phyloP scores from a whole-genome alignment of 1,140 invertebrate genomes.

The Oppia nitens region DNA sequence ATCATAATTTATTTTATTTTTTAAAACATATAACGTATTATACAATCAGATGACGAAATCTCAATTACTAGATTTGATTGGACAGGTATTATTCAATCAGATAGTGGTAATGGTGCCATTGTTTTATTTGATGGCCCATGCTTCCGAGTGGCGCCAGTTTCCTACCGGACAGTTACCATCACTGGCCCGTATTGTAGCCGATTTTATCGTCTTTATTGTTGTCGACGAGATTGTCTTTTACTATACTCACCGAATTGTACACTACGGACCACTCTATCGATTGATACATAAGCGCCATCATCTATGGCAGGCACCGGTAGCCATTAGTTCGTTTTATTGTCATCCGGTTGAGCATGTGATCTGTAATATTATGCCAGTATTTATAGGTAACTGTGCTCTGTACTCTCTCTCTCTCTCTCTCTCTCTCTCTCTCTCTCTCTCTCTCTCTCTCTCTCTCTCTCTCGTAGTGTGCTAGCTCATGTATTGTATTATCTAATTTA shows the following conservation, averaged over 20 bases:
- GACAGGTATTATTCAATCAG: constrained; percentile 62
- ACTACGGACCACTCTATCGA: constrained; percentile 54
- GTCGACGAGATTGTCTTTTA: constrained; percentile 69
- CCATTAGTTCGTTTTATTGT: constrained; percentile 62
- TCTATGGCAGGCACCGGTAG: constrained; percentile 62
- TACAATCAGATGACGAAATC: no score
- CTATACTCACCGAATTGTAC: constrained; percentile 60
- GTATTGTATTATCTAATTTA: no score
- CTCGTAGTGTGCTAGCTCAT: no score
- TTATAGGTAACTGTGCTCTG: constrained; percentile 37
- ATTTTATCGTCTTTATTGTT: constrained; percentile 33
- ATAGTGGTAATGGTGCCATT: constrained; percentile 41
- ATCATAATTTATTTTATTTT: no score
- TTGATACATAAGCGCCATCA: constrained; percentile 70
- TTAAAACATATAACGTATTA: no score
- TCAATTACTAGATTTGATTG: no score
- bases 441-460: no score
- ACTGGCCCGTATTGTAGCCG: not conserved
- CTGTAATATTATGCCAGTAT: constrained; percentile 57
- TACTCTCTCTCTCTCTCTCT: no score
- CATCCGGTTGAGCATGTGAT: constrained; percentile 70
- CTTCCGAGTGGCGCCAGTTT: constrained; percentile 44
- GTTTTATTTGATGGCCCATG: constrained; percentile 39
- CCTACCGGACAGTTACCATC: constrained; percentile 24
- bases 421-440: no score